Percentiles rank a stretch among this genome's conserved stretches.
Conservation (phyloP, 2,888 invertebrate species). For the Itoplectis maculator region DNA sequence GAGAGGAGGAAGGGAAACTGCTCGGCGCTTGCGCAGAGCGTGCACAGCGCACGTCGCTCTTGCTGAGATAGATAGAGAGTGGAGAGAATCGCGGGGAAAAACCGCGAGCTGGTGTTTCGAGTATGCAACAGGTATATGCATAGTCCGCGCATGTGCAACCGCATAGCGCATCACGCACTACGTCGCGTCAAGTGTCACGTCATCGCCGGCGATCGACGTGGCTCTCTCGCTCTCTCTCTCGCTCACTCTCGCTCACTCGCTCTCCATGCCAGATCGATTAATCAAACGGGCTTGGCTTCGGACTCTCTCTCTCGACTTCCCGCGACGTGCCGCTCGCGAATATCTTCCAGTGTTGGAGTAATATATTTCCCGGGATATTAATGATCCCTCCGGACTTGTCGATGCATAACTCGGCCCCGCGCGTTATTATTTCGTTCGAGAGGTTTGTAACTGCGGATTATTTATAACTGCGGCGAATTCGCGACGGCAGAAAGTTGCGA, state of each 20-base stretch:
- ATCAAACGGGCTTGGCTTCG: conserved; percentile 50
- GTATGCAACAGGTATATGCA: conserved; percentile 14
- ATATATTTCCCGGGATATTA: conserved; percentile 62
- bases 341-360: conserved; percentile 58
- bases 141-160: conserved; percentile 43
- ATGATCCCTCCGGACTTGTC: conserved; percentile 52
- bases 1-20: neutral
- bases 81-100: conserved; percentile 19
- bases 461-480: neutral
- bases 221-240: conserved; percentile 35
- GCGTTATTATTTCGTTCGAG: conserved; percentile 41
- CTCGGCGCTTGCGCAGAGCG: neutral
- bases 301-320: conserved; percentile 15
- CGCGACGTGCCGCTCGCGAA: conserved; percentile 59
- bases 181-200: conserved; percentile 66
- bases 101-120: conserved; percentile 40
- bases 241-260: conserved; percentile 37
- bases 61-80: conserved; percentile 26
- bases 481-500: no score
- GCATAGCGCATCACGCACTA: conserved; percentile 45
- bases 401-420: conserved; percentile 16
- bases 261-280: conserved; percentile 52
- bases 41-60: conserved; percentile 15
- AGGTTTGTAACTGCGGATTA: neutral
- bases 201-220: conserved; percentile 62